phyloP scores from a whole-genome alignment of 2,797 vertebrate genomes.

The Esox lucius region DNA sequence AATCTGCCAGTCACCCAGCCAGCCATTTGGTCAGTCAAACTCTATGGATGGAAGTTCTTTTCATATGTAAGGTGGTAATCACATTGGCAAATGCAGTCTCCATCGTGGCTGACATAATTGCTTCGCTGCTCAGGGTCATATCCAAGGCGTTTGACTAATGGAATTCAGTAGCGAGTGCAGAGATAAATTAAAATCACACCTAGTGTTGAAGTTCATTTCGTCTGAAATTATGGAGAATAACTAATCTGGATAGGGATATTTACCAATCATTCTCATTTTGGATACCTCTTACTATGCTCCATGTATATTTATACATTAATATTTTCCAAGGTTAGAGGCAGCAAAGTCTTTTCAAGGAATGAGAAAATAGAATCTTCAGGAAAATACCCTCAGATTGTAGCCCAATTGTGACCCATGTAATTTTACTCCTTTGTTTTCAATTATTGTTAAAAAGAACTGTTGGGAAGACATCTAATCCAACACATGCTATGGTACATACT shows the following conservation, averaged over 20 bases:
- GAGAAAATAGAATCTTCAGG: not conserved
- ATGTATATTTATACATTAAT: not conserved
- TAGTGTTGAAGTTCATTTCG: not conserved
- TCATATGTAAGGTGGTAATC: constrained; percentile 39
- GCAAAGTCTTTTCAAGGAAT: not conserved
- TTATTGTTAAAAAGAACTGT: not conserved
- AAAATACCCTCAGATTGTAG: not conserved
- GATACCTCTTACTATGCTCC: not conserved
- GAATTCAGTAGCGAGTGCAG: constrained; percentile 24
- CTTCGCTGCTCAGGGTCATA: constrained; percentile 27
- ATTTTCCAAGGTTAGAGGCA: not conserved
- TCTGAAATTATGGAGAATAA: not conserved
- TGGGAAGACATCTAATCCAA: not conserved
- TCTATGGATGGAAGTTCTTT: constrained; percentile 16
- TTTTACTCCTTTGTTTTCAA: not conserved
- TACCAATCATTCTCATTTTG: not conserved
- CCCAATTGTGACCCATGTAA: not conserved
- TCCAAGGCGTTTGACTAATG: constrained; percentile 28
- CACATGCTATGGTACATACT: too few relatives aligned
- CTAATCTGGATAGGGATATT: not conserved
- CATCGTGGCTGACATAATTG: constrained; percentile 20
- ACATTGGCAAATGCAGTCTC: constrained; percentile 32
- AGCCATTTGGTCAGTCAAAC: constrained; percentile 1
- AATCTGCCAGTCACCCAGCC: constrained; percentile 28
- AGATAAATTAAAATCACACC: constrained; percentile 32